These are phyloP conservation scores for Brachirus orientalis DNA, from an alignment of 2,113 vertebrate genomes.

Conservation along the genomic window DNA sequence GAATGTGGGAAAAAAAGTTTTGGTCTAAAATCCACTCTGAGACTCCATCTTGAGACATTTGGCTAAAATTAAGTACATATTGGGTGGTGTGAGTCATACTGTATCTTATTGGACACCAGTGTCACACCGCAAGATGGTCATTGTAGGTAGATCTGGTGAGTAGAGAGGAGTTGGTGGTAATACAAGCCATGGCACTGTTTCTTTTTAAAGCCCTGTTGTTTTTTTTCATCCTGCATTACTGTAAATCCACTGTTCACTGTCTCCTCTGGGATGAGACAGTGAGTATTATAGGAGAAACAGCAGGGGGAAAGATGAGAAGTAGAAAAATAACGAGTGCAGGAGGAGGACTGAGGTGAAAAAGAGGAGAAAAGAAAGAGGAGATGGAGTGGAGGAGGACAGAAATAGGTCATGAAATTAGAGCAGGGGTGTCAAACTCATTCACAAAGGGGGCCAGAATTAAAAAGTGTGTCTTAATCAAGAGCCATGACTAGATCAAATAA, in stretches of 20 bases:
- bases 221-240: slow-evolving; percentile 62
- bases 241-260: slow-evolving; percentile 57
- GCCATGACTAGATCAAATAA: too few relatives aligned
- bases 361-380: slow-evolving; percentile 25
- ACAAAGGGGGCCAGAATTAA: too few relatives aligned
- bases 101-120: slow-evolving; percentile 33
- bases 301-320: slow-evolving; percentile 43
- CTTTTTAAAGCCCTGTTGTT: slow-evolving; percentile 67
- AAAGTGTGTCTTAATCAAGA: too few relatives aligned
- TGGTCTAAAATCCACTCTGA: slow-evolving; percentile 4
- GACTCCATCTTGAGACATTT: slow-evolving; percentile 34
- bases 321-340: slow-evolving; percentile 26
- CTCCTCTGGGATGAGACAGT: slow-evolving; percentile 64
- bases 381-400: slow-evolving; percentile 7
- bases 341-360: slow-evolving; percentile 4
- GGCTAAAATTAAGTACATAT: slow-evolving; percentile 12
- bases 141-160: slow-evolving; percentile 58
- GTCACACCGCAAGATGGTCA: slow-evolving; percentile 48
- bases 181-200: slow-evolving; percentile 51
- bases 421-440: slow-evolving; percentile 2
- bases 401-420: slow-evolving; percentile 25
- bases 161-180: slow-evolving; percentile 55
- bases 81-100: slow-evolving; percentile 51
- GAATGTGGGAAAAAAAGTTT: slow-evolving; percentile 27
- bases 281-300: slow-evolving; percentile 47